Conservation (phyloP, 1,140 invertebrate genomes). For the Aphidius gifuensis region DNA sequence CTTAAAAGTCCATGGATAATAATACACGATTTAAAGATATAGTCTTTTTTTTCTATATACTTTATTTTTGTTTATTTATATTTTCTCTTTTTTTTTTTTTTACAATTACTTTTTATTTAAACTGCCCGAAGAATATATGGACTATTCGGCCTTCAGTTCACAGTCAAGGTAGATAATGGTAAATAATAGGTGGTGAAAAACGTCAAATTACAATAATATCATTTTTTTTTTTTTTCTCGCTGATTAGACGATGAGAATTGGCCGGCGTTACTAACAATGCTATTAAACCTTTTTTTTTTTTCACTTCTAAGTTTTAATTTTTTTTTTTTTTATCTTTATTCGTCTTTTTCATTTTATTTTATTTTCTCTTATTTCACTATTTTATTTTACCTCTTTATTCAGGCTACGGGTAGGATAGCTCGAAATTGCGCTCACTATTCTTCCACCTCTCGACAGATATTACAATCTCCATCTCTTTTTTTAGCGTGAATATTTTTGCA, state of each 20-base stretch:
- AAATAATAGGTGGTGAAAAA: no score
- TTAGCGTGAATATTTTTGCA: neutral
- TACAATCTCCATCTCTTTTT: conserved; percentile 26
- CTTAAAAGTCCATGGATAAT: conserved; percentile 42
- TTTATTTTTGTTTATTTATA: conserved; percentile 10
- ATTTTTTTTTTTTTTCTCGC: no score
- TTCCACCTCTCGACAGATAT: conserved; percentile 46
- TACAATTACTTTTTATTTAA: conserved; percentile 3
- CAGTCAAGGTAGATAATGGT: no score
- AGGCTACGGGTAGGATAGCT: conserved; percentile 15
- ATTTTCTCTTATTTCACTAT: neutral
- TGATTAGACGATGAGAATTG: no score
- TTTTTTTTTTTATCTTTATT: no score
- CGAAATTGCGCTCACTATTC: conserved; percentile 51
- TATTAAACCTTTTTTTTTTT: no score
- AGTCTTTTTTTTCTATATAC: conserved; percentile 20
- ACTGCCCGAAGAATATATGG: neutral
- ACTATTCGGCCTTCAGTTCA: neutral
- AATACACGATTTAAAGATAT: conserved; percentile 33
- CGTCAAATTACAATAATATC: no score
- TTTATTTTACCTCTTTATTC: conserved; percentile 13
- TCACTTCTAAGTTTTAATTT: no score
- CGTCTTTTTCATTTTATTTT: neutral
- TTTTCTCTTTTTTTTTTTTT: conserved; percentile 8
- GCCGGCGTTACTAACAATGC: no score